Evolutionary conservation across 2,113 vertebrate species (phyloP).

Genomic region (Colossoma macropomum): DNA sequence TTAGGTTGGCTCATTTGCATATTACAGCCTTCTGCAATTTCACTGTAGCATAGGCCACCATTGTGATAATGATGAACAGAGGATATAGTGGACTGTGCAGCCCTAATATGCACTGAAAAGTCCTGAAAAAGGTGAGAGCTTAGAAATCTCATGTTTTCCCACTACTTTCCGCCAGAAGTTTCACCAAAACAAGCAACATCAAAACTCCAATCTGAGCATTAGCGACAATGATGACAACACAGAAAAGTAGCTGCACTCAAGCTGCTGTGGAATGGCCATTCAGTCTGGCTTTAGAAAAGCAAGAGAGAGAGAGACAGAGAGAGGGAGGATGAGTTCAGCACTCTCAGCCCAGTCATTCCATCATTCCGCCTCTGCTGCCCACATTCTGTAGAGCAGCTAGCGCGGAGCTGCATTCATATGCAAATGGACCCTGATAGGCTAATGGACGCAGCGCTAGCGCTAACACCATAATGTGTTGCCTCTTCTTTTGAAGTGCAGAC

Average conservation of each 20-base stretch:
- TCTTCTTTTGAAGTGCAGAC: conserved; percentile 47
- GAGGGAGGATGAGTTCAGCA: conserved; percentile 17
- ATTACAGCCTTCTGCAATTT: too few relatives aligned
- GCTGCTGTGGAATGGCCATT: background rate
- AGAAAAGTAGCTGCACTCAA: background rate
- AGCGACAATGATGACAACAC: conserved; percentile 1
- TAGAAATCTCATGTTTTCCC: too few relatives aligned
- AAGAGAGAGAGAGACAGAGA: conserved; percentile 15
- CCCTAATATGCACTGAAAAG: too few relatives aligned
- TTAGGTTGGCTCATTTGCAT: too few relatives aligned
- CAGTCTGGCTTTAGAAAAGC: conserved; percentile 1
- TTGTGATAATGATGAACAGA: too few relatives aligned
- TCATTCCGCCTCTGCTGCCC: conserved; percentile 44
- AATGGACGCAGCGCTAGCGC: conserved; percentile 41
- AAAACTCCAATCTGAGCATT: background rate
- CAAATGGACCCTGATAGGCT: conserved; percentile 36
- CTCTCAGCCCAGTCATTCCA: conserved; percentile 42
- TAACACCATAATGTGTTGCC: conserved; percentile 45
- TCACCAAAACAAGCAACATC: background rate
- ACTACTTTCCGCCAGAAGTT: background rate
- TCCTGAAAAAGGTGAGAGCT: too few relatives aligned
- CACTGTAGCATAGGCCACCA: too few relatives aligned
- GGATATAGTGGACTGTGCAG: too few relatives aligned
- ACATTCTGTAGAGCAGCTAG: conserved; percentile 26
- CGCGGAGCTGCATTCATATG: conserved; percentile 47